Evolutionary conservation across 2,888 invertebrate genomes (phyloP).

Genomic region (Chloromyia formosa): DNA sequence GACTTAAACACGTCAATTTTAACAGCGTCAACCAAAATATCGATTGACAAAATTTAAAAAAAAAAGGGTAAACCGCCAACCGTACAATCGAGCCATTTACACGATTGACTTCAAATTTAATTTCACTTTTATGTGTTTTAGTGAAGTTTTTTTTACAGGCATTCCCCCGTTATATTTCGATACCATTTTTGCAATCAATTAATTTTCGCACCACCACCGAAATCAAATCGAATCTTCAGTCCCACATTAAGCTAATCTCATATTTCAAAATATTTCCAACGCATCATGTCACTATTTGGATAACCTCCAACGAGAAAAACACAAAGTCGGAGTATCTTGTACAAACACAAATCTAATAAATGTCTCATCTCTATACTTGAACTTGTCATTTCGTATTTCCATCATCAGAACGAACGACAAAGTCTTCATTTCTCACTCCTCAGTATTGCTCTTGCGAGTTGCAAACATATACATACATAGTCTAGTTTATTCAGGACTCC

Average conservation of each 20-base stretch:
- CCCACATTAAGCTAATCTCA: background rate
- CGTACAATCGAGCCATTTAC: no score
- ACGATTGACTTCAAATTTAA: no score
- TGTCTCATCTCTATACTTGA: slow-evolving; percentile 45
- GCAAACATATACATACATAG: no score
- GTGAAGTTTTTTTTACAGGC: no score
- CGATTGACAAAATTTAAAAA: no score
- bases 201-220: no score
- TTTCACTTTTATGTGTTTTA: no score
- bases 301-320: background rate
- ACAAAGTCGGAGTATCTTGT: slow-evolving; percentile 32
- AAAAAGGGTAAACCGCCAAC: no score
- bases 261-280: slow-evolving; percentile 39
- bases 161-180: no score
- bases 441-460: background rate
- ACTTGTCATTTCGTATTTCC: slow-evolving; percentile 23
- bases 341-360: slow-evolving; percentile 51
- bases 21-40: no score
- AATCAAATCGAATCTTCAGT: background rate
- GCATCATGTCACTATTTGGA: background rate
- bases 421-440: background rate
- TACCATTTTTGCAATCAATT: no score
- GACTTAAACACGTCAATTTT: no score
- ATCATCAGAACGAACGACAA: background rate
- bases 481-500: slow-evolving; percentile 19